These are phyloP conservation scores for Ctena decussata DNA, from an alignment of 2,888 invertebrate genomes.

Conservation along the genomic window DNA sequence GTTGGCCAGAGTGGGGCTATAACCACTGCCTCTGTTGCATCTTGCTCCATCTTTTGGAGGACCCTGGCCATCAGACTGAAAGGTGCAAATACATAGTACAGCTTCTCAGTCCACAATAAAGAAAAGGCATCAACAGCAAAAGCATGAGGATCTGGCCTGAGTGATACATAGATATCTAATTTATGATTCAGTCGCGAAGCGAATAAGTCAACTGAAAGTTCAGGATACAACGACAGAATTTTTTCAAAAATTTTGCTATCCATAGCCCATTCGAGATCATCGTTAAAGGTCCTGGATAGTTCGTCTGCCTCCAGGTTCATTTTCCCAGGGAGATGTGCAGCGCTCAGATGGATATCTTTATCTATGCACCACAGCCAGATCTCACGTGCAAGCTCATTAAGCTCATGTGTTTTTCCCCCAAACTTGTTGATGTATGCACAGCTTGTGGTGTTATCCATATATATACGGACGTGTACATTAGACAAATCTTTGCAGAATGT, in stretches of 20 bases:
- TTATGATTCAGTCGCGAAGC: conserved; percentile 52
- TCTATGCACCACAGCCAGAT: conserved; percentile 45
- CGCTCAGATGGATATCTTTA: conserved; percentile 27
- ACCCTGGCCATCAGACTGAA: conserved; percentile 41
- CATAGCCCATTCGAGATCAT: conserved; percentile 56
- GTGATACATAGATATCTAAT: conserved; percentile 37
- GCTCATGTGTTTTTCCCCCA: conserved; percentile 37
- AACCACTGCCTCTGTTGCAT: conserved; percentile 17
- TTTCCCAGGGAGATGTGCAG: conserved; percentile 45
- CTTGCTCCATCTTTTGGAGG: conserved; percentile 32
- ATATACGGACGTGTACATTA: conserved; percentile 20
- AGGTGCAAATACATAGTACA: conserved; percentile 58
- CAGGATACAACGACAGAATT: neutral
- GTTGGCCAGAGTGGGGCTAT: conserved; percentile 48
- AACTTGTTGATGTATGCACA: conserved; percentile 47
- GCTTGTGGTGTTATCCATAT: conserved; percentile 42
- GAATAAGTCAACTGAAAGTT: conserved; percentile 38
- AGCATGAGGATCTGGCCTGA: conserved; percentile 45
- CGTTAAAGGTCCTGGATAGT: conserved; percentile 40
- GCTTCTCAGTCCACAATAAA: conserved; percentile 19
- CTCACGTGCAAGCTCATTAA: conserved; percentile 29
- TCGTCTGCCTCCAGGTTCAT: conserved; percentile 40
- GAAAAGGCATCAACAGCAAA: conserved; percentile 54
- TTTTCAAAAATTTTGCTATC: conserved; percentile 10
- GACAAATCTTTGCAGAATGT: conserved; percentile 14